phyloP scores from a whole-genome alignment of 2,113 vertebrate species.

The Ciconia maguari region DNA sequence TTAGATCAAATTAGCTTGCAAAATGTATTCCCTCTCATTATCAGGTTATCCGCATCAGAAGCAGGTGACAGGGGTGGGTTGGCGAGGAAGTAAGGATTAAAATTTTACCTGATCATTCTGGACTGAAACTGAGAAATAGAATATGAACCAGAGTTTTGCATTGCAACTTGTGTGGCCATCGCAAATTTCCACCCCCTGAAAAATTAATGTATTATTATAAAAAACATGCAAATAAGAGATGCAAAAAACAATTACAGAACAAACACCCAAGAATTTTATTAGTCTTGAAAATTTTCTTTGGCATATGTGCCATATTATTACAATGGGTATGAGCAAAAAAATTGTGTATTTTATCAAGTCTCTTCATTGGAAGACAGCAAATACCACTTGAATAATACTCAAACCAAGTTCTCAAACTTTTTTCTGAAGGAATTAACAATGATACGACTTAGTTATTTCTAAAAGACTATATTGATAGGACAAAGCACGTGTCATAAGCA shows the following conservation, averaged over 20 bases:
- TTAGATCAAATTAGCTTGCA: background rate
- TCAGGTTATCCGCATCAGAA: background rate
- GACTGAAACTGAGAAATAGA: conserved; percentile 99
- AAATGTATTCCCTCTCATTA: background rate
- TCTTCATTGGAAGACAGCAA: background rate
- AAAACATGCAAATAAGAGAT: background rate
- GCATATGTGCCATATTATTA: background rate
- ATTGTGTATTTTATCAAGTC: background rate
- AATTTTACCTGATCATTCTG: conserved; percentile 93
- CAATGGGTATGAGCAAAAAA: background rate
- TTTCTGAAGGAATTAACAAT: background rate
- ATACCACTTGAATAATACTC: background rate
- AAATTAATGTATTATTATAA: conserved; percentile 1
- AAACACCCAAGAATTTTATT: background rate
- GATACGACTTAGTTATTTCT: background rate
- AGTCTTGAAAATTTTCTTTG: background rate
- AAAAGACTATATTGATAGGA: background rate
- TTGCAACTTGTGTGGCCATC: conserved; percentile 97
- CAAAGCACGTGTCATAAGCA: background rate
- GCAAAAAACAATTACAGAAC: background rate
- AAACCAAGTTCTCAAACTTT: background rate
- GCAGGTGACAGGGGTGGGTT: background rate
- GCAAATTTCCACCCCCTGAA: conserved; percentile 96
- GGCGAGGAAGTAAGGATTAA: background rate
- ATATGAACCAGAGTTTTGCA: conserved; percentile 97